Base-by-base conservation (phyloP, 1,140 invertebrate species). In the Drosophila erecta region DNA sequence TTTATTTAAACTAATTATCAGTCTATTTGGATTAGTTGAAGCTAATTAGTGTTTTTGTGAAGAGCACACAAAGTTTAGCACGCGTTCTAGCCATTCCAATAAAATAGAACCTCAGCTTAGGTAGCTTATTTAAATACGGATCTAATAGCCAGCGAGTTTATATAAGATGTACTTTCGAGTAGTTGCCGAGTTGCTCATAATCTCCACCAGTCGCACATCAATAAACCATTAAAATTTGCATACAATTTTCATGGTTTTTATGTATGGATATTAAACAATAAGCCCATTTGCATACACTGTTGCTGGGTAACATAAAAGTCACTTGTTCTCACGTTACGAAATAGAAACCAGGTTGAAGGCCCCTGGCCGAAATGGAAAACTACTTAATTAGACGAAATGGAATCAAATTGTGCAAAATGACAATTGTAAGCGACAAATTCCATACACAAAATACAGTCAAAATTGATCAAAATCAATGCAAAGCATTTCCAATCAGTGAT, bases 401-500 rank as follows among this genome's bases (percentile, higher is more conserved):
- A 84, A 73, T 58, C 38, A 55, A 74, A 83, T 83, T 69, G 74
- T 74, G 30, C 64, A 49, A 72, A 60, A 59, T 67, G 46, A 76
- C 71, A 84, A 85, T 85, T 85, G 76, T 54, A 62, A 53, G 64
- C 62, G 57, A 62, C 65, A 76, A 76, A 83, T 79, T 83, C 76
- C 81, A 84, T 69, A 58, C 24, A 76, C 60, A 72, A 66, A 59
- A 67, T 30, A 76, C 58, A 73, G 60, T 87, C 84, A 87, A 87
- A 87, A 87, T 89, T 78, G 84, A 78, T 87, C 84, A 87, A 87
- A 84, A 79, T 87, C 76, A 53, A 73, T 57, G 57, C 62, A 57
- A 67, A 77, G 66, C 57, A 90, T 89, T 89, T 90, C 84, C 84
- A 89, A 89, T 89, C 84, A 89, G 35, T 89, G 84, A 78, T 89